Base-by-base conservation (phyloP, 2,888 invertebrate species). In the Sycophila texana region DNA sequence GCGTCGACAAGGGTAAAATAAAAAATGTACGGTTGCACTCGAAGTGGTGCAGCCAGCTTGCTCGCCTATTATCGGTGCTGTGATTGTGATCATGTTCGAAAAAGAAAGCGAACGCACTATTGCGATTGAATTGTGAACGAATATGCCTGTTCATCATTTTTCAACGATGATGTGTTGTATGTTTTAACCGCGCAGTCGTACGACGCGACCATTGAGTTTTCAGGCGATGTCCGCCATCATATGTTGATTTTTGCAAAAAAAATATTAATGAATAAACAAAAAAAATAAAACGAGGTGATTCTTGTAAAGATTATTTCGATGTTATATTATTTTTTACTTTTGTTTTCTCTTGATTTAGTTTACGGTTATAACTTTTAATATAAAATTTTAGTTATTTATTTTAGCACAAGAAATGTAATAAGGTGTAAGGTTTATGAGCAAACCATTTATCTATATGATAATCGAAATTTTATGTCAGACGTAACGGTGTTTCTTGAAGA, bases 221-320 rank as follows among this genome's bases (percentile, higher is more conserved):
- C 30, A 57, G 51, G 72, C 61, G 72, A 51, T 49, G n/a, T 57
- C 53, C 53, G 77, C 75, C 78, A 75, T 61, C 30, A 71, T 78
- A 51, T 65, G 81, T 81, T 81, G 78, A 78, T 81, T 81, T 81
- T 81, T 78, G 67, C 74, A 65, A 72, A 78, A 78, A 81, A 72
- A 47, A 57, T 60, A 70, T 66, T 74, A 20, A 63, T 58, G 14
- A 61, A 57, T 53, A 55, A 71, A 55, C 39, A 55, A 22, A 22
- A 18, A 26, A 47, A 30, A 5, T 66, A 39, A 39, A n/a, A 49
- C 16, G 12, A 75, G 55, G 3, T 47, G 71, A 66, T n/a, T 81
- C 74, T 75, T 81, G 81, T 78, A 73, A 72, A 81, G 39, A 10
- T 39, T 39, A 73, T 78, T 67, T 79, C 39, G 49, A 76, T 78